phyloP scores from a whole-genome alignment of 1,140 invertebrate species.

The Drosophila murphyi region DNA sequence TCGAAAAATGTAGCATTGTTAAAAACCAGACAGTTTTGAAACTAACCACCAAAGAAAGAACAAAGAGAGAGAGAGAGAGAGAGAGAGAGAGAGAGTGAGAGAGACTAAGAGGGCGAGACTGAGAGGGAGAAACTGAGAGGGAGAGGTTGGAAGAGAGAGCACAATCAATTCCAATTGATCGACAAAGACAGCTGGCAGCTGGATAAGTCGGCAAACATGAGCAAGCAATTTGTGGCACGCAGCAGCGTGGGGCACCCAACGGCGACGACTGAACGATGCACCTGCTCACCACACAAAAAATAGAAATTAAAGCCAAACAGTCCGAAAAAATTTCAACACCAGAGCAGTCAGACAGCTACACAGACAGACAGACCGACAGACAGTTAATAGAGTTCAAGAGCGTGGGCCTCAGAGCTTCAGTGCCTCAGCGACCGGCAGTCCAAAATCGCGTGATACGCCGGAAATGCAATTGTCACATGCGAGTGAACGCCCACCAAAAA shows the following conservation, averaged over 20 bases:
- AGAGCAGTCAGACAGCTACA: neutral
- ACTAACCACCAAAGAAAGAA: conserved; percentile 10
- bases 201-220: conserved; percentile 54
- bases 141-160: conserved; percentile 6
- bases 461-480: conserved; percentile 79
- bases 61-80: neutral
- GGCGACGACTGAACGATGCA: conserved; percentile 43
- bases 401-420: conserved; percentile 11
- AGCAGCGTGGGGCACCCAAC: conserved; percentile 49
- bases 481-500: conserved; percentile 58
- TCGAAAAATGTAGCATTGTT: conserved; percentile 5
- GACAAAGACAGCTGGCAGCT: conserved; percentile 56
- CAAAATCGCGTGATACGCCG: conserved; percentile 61
- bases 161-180: conserved; percentile 64
- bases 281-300: conserved; percentile 54
- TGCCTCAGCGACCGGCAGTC: conserved; percentile 22
- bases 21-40: conserved; percentile 5
- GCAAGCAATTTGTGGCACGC: conserved; percentile 72
- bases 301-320: conserved; percentile 12
- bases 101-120: neutral
- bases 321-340: conserved; percentile 11
- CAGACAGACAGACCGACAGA: neutral
- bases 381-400: conserved; percentile 30
- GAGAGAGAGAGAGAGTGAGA: neutral
- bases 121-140: neutral